Percentiles rank a stretch among this genome's conserved stretches.
Evolutionary conservation across 2,797 vertebrate genomes (phyloP).

Genomic region (Galagoides demidoff): DNA sequence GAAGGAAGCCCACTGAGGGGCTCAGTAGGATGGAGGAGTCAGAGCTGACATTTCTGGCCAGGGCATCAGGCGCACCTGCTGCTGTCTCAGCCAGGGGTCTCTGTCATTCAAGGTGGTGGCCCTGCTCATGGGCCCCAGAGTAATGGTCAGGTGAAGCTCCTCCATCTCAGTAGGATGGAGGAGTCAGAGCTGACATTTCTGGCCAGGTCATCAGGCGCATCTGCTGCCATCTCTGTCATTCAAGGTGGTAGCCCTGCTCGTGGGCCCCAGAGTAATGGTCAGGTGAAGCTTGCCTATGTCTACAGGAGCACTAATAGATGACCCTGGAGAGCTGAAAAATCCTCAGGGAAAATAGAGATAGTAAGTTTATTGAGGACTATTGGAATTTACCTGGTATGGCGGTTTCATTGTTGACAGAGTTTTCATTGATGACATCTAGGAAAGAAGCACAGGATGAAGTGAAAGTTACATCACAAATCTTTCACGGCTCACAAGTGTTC

Average conservation of each 20-base stretch:
- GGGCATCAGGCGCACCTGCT: neutral
- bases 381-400: accelerated
- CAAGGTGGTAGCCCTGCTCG: too few species aligned
- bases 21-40: neutral
- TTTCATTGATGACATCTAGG: neutral
- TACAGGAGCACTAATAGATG: neutral
- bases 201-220: neutral
- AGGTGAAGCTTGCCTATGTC: neutral
- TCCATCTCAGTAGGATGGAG: neutral
- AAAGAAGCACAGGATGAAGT: neutral
- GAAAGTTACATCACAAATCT: neutral
- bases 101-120: too few species aligned
- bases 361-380: neutral
- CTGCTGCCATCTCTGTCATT: too few species aligned
- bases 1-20: neutral
- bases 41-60: too few species aligned
- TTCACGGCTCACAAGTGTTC: neutral
- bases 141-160: too few species aligned
- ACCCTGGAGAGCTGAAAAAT: neutral
- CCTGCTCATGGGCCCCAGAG: neutral
- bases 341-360: neutral
- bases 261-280: neutral
- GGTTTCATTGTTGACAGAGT: neutral
- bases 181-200: too few species aligned
- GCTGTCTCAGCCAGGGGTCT: neutral